Evolutionary conservation across 2,797 vertebrate genomes (phyloP).

Genomic region (Gastrophryne carolinensis): DNA sequence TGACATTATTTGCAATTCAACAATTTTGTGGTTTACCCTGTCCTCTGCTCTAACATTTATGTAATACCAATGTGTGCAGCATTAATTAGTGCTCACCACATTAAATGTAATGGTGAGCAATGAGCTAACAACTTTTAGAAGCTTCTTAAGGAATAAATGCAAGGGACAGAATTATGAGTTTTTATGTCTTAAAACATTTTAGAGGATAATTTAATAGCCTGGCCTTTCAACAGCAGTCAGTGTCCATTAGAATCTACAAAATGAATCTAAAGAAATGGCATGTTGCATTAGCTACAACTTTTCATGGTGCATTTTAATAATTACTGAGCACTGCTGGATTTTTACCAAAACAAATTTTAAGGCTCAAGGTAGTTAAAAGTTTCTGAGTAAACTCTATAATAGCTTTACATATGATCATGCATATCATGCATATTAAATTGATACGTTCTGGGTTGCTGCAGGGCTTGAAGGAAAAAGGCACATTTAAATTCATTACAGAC

Average conservation of each 20-base stretch:
- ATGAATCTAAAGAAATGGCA: not conserved
- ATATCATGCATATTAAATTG: conserved; percentile 1
- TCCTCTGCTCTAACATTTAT: too few relatives aligned
- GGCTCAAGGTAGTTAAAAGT: conserved; percentile 12
- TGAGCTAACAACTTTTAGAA: too few relatives aligned
- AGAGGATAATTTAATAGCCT: not conserved
- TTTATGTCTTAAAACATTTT: not conserved
- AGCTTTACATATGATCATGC: conserved; percentile 8
- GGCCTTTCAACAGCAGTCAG: not conserved
- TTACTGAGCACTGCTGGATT: conserved; percentile 22
- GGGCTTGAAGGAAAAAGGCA: not conserved
- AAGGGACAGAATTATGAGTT: too few relatives aligned
- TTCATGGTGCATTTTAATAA: conserved; percentile 12
- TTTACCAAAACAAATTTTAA: conserved; percentile 25
- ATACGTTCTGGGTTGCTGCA: not conserved
- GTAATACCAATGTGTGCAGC: too few relatives aligned
- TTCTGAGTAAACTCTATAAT: conserved; percentile 2
- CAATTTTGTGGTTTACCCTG: too few relatives aligned
- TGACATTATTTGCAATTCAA: too few relatives aligned
- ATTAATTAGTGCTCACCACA: too few relatives aligned
- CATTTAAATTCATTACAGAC: not conserved
- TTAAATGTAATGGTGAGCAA: too few relatives aligned
- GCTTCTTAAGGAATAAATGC: too few relatives aligned
- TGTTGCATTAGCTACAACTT: not conserved
- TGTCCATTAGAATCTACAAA: not conserved